phyloP scores from a whole-genome alignment of 2,888 invertebrate species.

The Microctonus aethiopoides region DNA sequence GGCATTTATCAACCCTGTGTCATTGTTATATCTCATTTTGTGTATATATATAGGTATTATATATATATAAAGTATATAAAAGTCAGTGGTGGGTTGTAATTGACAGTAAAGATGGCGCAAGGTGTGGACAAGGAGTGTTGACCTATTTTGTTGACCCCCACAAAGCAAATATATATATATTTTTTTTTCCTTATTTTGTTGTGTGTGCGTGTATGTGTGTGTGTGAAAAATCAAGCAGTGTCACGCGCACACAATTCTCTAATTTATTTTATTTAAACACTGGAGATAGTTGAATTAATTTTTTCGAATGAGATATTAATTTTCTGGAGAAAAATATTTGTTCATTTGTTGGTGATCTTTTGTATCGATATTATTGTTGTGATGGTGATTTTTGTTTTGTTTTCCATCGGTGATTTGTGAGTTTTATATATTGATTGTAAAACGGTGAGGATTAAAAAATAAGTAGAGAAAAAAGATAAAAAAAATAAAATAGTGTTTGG shows the following conservation, averaged over 20 bases:
- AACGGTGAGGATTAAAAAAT: too few relatives aligned
- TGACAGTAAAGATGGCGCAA: conserved; percentile 66
- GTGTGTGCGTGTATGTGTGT: not conserved
- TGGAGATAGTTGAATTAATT: too few relatives aligned
- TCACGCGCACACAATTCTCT: not conserved
- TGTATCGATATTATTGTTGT: too few relatives aligned
- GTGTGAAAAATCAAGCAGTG: conserved; percentile 23
- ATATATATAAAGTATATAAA: conserved; percentile 1
- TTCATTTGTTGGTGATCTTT: too few relatives aligned
- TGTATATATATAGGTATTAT: not conserved
- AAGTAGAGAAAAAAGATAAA: too few relatives aligned
- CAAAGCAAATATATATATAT: conserved; percentile 3
- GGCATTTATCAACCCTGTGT: not conserved
- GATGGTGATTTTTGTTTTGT: too few relatives aligned
- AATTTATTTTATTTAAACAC: conserved; percentile 15
- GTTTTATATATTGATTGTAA: too few relatives aligned
- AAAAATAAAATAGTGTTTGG: too few relatives aligned
- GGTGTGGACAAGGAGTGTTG: conserved; percentile 67
- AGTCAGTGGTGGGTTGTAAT: conserved; percentile 43
- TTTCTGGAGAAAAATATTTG: too few relatives aligned
- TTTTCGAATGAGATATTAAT: too few relatives aligned
- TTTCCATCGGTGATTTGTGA: too few relatives aligned
- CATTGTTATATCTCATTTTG: not conserved
- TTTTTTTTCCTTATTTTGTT: not conserved
- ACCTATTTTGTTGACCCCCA: conserved; percentile 58